Conservation (phyloP, 1,140 invertebrate genomes). For the Parasteatoda tepidariorum region DNA sequence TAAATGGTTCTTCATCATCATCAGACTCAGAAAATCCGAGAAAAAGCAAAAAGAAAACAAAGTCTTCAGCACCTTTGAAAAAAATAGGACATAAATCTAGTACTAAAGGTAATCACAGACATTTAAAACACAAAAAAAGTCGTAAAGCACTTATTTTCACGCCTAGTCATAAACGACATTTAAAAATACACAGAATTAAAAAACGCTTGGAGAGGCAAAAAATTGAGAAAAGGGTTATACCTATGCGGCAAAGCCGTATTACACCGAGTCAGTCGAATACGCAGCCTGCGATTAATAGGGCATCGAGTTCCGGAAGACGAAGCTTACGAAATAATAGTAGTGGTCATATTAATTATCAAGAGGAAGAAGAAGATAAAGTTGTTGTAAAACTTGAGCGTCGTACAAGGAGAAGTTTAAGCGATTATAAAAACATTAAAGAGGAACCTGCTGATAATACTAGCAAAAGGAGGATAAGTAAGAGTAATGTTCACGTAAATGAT, state of each 20-base stretch:
- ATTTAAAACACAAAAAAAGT: neutral
- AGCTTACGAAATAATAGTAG: neutral
- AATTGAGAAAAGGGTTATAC: neutral
- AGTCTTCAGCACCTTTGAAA: neutral
- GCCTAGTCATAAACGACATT: neutral
- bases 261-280: neutral
- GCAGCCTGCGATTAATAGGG: neutral
- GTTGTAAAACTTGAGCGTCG: neutral
- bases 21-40: neutral
- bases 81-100: neutral
- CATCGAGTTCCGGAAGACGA: neutral
- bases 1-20: constrained; percentile 8
- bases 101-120: neutral
- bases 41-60: constrained; percentile 24
- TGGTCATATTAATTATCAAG: neutral
- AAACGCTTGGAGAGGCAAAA: neutral
- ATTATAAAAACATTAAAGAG: neutral
- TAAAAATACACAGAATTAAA: neutral
- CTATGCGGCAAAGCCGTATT: neutral
- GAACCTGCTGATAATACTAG: neutral
- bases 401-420: neutral
- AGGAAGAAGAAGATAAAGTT: neutral
- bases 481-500: too few relatives aligned
- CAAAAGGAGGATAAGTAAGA: neutral
- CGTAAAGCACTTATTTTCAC: neutral